These are phyloP conservation scores for Chrysomela aeneicollis DNA, from an alignment of 2,888 invertebrate species.

Conservation along the genomic window DNA sequence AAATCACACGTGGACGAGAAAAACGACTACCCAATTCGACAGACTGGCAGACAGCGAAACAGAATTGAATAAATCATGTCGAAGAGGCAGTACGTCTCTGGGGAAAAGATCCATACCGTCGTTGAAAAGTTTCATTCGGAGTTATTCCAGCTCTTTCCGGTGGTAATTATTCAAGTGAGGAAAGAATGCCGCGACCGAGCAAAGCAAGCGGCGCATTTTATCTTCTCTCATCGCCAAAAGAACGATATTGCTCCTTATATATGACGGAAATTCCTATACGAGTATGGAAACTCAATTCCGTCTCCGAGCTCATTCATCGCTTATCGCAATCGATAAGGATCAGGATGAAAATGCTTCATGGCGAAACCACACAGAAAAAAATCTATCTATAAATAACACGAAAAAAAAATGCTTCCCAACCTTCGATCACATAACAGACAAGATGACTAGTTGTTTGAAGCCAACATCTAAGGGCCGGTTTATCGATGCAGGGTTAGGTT, in stretches of 20 bases:
- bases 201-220: slow-evolving; percentile 1
- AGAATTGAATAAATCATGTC: neutral
- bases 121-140: slow-evolving; percentile 5
- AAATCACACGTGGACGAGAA: neutral
- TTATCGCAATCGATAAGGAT: slow-evolving; percentile 1
- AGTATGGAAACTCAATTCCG: slow-evolving; percentile 48
- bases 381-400: too few species aligned
- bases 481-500: too few species aligned
- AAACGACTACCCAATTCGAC: neutral
- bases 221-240: neutral
- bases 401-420: too few species aligned
- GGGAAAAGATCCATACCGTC: neutral
- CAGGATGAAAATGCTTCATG: neutral
- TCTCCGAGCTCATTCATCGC: slow-evolving; percentile 28
- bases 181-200: neutral
- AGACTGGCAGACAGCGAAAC: neutral
- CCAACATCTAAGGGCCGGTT: too few species aligned
- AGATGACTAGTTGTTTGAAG: too few species aligned
- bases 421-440: too few species aligned
- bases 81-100: neutral
- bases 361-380: neutral
- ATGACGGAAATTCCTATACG: slow-evolving; percentile 37
- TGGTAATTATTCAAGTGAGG: neutral
- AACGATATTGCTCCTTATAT: slow-evolving; percentile 35
- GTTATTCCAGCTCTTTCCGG: neutral